Conservation (phyloP, 2,888 invertebrate species). For the Orthosia cruda region DNA sequence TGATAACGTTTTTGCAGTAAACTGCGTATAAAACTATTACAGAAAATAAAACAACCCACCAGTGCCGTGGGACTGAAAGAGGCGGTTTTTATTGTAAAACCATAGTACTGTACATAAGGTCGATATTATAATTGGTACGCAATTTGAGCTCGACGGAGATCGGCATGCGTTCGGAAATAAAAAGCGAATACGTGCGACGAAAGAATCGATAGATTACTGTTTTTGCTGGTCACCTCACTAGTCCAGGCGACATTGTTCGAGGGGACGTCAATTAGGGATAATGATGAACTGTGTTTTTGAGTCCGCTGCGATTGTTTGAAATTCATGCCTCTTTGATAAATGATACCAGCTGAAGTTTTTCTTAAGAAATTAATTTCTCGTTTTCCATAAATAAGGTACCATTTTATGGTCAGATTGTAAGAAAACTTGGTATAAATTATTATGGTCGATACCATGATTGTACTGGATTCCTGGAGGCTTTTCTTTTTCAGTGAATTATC, state of each 20-base stretch:
- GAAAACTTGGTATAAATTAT: slow-evolving; percentile 62
- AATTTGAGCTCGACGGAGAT: slow-evolving; percentile 80
- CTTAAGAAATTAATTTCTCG: slow-evolving; percentile 67
- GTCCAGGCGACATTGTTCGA: slow-evolving; percentile 85
- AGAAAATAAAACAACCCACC: slow-evolving; percentile 68
- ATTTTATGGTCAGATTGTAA: slow-evolving; percentile 64
- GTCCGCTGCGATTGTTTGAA: slow-evolving; percentile 78
- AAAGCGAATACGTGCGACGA: slow-evolving; percentile 85
- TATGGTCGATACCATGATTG: slow-evolving; percentile 58
- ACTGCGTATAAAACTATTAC: slow-evolving; percentile 80
- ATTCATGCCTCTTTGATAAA: slow-evolving; percentile 74
- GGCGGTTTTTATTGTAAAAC: slow-evolving; percentile 61
- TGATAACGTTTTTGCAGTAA: slow-evolving; percentile 84
- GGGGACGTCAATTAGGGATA: slow-evolving; percentile 89
- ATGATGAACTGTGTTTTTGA: slow-evolving; percentile 87
- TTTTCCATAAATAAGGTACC: slow-evolving; percentile 58
- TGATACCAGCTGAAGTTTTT: slow-evolving; percentile 63
- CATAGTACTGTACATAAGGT: slow-evolving; percentile 78
- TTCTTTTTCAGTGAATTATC: slow-evolving; percentile 57
- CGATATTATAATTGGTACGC: slow-evolving; percentile 87
- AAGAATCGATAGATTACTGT: slow-evolving; percentile 89
- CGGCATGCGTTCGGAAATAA: slow-evolving; percentile 86
- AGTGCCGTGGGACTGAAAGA: slow-evolving; percentile 64
- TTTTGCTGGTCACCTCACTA: slow-evolving; percentile 85
- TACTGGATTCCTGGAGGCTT: slow-evolving; percentile 49